phyloP scores from a whole-genome alignment of 35 echinoderm and acorn worm species.

The Lytechinus pictus region DNA sequence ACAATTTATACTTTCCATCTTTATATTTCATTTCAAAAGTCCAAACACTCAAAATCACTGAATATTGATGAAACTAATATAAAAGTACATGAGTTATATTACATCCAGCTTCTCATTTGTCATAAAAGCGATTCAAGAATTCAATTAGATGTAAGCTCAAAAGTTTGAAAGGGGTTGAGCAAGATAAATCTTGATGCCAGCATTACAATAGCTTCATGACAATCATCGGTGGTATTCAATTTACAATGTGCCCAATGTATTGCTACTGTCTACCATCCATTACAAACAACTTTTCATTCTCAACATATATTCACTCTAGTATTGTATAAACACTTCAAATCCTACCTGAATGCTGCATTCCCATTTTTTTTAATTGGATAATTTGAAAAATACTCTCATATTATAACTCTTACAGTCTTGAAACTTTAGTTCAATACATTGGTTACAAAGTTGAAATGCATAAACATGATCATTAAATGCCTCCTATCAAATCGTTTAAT shows the following conservation, averaged over 20 bases:
- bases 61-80: no score
- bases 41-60: no score
- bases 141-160: background rate
- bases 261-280: background rate
- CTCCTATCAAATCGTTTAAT: no score
- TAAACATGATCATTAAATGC: no score
- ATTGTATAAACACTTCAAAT: background rate
- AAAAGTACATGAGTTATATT: no score
- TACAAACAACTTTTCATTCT: background rate
- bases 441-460: no score
- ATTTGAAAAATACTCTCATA: background rate
- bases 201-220: background rate
- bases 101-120: no score
- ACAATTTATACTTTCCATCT: no score
- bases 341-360: background rate
- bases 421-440: no score
- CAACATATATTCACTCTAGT: background rate
- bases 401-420: no score
- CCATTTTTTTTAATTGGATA: background rate
- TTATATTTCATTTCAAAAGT: no score
- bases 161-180: background rate
- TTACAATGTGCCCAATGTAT: background rate
- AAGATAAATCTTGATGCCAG: background rate
- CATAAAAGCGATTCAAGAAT: no score
- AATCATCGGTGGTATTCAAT: background rate